These are phyloP conservation scores for Meteorus cinctellus DNA, from an alignment of 2,888 invertebrate species.

Conservation along the genomic window DNA sequence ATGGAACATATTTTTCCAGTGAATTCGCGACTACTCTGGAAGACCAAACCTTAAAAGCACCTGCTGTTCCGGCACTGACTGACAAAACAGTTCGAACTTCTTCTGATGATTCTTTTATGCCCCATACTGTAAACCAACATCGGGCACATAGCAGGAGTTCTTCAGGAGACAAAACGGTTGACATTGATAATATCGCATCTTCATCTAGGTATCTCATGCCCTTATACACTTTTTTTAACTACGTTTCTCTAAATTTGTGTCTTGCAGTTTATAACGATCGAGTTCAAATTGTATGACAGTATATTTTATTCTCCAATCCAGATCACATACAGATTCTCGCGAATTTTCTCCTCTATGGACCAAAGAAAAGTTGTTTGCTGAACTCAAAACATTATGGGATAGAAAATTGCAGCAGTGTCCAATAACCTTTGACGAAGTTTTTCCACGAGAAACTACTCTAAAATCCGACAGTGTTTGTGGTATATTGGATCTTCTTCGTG, in stretches of 20 bases:
- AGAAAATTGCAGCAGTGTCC: background rate
- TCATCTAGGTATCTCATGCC: background rate
- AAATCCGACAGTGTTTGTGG: background rate
- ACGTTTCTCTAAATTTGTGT: too few relatives aligned
- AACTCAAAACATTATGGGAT: background rate
- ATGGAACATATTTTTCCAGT: background rate
- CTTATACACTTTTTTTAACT: background rate
- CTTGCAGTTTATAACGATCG: too few relatives aligned
- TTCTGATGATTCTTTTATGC: background rate
- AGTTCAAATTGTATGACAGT: too few relatives aligned
- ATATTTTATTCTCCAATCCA: too few relatives aligned
- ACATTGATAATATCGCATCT: background rate
- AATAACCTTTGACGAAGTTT: background rate
- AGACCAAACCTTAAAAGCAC: background rate
- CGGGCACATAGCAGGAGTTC: background rate
- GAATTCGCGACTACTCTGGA: background rate
- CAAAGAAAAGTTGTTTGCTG: background rate
- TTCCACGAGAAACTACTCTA: background rate
- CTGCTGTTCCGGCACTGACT: background rate
- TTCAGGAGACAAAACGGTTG: background rate
- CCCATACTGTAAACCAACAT: background rate
- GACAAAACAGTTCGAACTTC: background rate
- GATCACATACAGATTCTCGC: background rate
- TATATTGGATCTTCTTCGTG: slow-evolving; percentile 3
- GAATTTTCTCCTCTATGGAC: background rate